Percentiles rank a stretch among this genome's conserved stretches.
Evolutionary conservation across 2,113 vertebrate genomes (phyloP).

Genomic region (Hydrolagus affinis): DNA sequence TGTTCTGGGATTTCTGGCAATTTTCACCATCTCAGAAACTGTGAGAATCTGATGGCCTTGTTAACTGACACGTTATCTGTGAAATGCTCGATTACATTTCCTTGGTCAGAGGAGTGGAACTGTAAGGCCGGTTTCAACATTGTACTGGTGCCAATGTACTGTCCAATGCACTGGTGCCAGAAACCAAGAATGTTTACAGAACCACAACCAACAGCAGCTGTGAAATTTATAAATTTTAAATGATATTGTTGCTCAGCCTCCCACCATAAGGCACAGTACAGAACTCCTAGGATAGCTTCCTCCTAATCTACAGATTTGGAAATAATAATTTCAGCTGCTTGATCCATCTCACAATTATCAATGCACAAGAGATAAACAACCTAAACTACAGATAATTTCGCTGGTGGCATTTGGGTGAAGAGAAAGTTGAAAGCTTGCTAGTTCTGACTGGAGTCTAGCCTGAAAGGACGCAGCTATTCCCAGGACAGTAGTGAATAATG

Average conservation of each 20-base stretch:
- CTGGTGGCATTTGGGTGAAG: background rate
- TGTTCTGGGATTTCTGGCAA: background rate
- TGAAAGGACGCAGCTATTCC: background rate
- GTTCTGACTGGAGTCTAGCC: no score
- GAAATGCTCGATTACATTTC: background rate
- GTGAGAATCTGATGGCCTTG: background rate
- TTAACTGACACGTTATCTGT: background rate
- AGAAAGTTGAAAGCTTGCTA: background rate
- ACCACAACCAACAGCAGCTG: background rate
- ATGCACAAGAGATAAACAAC: background rate
- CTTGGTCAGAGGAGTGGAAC: no score
- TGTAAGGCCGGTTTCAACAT: background rate
- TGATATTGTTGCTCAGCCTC: background rate
- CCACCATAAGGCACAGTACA: background rate
- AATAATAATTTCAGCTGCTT: background rate
- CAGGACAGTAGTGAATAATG: background rate
- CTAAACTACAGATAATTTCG: background rate
- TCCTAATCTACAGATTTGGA: background rate
- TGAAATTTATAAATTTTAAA: background rate
- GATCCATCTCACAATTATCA: background rate
- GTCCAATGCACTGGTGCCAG: background rate
- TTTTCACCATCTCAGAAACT: background rate
- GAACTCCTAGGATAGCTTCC: background rate
- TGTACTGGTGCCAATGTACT: background rate
- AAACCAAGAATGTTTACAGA: background rate